Evolutionary conservation across 2,113 vertebrate species (phyloP), one percentile per base, ranked within the genome.

Genomic region (Thalassoma bifasciatum): DNA sequence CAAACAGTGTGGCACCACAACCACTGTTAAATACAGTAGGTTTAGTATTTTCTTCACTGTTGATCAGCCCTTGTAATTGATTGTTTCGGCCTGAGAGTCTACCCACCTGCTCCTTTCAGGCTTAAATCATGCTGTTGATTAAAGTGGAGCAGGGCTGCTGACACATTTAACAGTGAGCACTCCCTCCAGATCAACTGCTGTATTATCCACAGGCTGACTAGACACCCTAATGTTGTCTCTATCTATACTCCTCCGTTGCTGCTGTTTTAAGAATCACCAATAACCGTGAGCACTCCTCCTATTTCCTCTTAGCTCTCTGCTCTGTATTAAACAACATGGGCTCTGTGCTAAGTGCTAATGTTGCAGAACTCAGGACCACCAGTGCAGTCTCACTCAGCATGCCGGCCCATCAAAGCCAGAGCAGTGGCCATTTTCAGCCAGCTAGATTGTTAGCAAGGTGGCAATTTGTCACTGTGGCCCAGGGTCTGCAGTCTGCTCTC

Each of bases 391-490:
- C 88, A 83, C 88, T 91, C 92, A 87, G 88, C 90, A 84, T 60
- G 79, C 84, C 77, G 81, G 84, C 84, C 90, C 83, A 91, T 93
- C 92, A 91, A 89, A 90, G 86, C 86, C 77, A 76, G 82, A 42
- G 37, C 75, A 36, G 73, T 86, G 86, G 88, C 91, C 89, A 84
- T 89, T 89, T 88, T 86, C 82, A 85, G 78, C 75, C 77, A 62
- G 81, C 85, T 86, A 89, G 88, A 92, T 89, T 90, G 88, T 88
- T 86, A 90, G 90, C 88, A 88, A 92, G 91, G 87, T 81, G 83
- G 84, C 86, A 92, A 88, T 93, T 91, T 92, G 89, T 93, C 89
- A 93, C 71, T 40, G 81, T 74, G 72, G 89, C 79, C 86, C 79
- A 72, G 86, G 79, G 75, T 92, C 86, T 88, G 86, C 88, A 87